A percentile compares a stretch with the other conserved stretches of the same genome.
phyloP scores from a whole-genome alignment of 2,888 invertebrate species.

The Gari tellinella region DNA sequence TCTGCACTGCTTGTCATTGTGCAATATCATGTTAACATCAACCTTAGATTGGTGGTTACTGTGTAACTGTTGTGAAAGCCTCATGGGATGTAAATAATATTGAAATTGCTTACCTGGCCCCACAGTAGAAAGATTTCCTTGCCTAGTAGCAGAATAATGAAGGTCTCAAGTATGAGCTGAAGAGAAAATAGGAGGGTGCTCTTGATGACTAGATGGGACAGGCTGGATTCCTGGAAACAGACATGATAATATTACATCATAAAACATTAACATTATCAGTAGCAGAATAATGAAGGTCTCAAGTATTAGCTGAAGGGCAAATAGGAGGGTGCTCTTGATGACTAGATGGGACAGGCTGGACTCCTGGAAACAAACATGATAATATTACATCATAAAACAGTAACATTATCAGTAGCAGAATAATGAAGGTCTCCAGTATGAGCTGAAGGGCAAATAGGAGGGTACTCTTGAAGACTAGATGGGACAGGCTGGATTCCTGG shows the following conservation, averaged over 20 bases:
- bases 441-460: slow-evolving; percentile 31
- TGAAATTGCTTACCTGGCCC: slow-evolving; percentile 52
- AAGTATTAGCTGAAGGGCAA: slow-evolving; percentile 36
- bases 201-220: slow-evolving; percentile 43
- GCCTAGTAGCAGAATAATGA: slow-evolving; percentile 45
- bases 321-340: slow-evolving; percentile 24
- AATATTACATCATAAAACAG: too few species aligned
- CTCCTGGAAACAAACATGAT: slow-evolving; percentile 58
- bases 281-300: slow-evolving; percentile 47
- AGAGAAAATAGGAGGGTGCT: slow-evolving; percentile 17
- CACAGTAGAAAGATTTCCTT: slow-evolving; percentile 55
- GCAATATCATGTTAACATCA: too few species aligned
- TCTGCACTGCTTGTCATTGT: too few species aligned
- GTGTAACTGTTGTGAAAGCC: too few species aligned
- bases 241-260: too few species aligned
- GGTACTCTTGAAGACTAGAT: slow-evolving; percentile 25
- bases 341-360: slow-evolving; percentile 37
- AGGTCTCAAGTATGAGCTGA: slow-evolving; percentile 39
- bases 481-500: slow-evolving; percentile 50
- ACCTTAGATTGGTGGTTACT: too few species aligned
- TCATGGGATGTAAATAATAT: too few species aligned
- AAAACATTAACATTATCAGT: too few species aligned
- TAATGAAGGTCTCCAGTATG: slow-evolving; percentile 44
- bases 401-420: slow-evolving; percentile 46
- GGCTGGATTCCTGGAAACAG: slow-evolving; percentile 48